Evolutionary conservation across 2,113 vertebrate genomes (phyloP).

Genomic region (Pitta sordida): DNA sequence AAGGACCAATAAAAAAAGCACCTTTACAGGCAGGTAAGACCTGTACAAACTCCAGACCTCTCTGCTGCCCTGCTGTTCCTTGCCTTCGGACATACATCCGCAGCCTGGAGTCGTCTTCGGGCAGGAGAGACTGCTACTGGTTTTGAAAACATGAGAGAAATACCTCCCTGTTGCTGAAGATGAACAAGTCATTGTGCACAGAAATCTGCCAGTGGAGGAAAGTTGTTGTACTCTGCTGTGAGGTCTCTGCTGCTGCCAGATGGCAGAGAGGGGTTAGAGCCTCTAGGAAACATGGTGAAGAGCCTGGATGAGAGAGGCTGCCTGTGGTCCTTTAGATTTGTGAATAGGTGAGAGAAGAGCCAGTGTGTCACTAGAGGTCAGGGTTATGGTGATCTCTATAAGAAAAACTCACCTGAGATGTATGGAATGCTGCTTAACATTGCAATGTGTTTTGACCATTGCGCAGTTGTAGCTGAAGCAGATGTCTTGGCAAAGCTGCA

Average conservation of each 20-base stretch:
- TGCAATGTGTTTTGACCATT: rapidly evolving
- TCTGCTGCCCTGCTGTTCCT: not conserved
- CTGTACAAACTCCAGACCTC: not conserved
- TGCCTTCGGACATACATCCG: rapidly evolving
- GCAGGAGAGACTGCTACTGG: not conserved
- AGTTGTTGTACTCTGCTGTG: not conserved
- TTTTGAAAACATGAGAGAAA: not conserved
- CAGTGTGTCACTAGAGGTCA: not conserved
- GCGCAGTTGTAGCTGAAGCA: not conserved
- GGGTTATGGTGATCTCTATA: not conserved
- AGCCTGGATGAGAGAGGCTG: not conserved
- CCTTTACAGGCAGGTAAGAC: not conserved
- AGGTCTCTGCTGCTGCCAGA: not conserved
- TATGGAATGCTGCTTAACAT: not conserved
- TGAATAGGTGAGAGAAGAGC: not conserved
- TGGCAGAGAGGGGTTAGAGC: not conserved
- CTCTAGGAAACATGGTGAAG: not conserved
- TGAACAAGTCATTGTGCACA: not conserved
- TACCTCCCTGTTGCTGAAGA: not conserved
- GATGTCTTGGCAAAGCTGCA: not conserved
- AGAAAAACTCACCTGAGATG: not conserved
- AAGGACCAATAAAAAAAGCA: not conserved
- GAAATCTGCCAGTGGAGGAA: not conserved
- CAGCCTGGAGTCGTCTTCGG: not conserved
- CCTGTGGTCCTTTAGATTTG: not conserved